Evolutionary conservation across 2,888 invertebrate species (phyloP), one percentile per base, ranked within the genome.

Genomic region (Drosophila helvetica): DNA sequence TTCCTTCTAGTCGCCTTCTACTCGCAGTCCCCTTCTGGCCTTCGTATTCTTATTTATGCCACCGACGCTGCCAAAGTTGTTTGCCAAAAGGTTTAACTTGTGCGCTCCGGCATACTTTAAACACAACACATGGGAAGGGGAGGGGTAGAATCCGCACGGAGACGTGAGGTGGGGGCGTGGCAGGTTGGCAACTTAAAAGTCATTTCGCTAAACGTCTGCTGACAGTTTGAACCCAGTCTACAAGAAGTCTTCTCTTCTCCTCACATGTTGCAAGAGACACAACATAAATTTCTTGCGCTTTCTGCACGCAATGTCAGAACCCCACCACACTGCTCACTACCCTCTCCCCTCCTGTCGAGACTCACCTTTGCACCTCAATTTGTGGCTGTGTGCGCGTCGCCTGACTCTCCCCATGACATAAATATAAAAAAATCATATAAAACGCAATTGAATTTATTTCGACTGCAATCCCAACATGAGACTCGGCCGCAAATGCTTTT

Each of bases 401-500:
- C 65, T 71, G 68, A 77, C 79, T 77, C 77, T 75, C 68, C 54
- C 72, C 75, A 71, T 87, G 84, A 88, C 88, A 83, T 74, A 80
- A 88, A 82, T 80, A 78, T 71, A 75, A 76, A 67, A 60, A 81
- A 84, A 83, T 78, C 81, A 82, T 88, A 86, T 85, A 89, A 88
- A 88, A 86, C 88, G 88, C 86, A 86, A 86, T 89, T 86, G 86
- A 86, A 86, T 89, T 88, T 86, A 86, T 89, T 88, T 82, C 74
- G 78, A 79, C 75, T 86, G 89, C 83, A 80, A 65, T 76, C 75
- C 27, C 62, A 67, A 62, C 54, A 59, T 30, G 75, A 73, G 59
- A 67, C 61, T 69, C 66, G 69, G 77, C 84, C 83, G 80, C 86
- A 89, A 81, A 67, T 64, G 53, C 57, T 57, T 43, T 58, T 22